Percentiles rank a stretch among this genome's conserved stretches.
phyloP scores from a whole-genome alignment of 2,113 vertebrate species.

The Epinephelus fuscoguttatus region DNA sequence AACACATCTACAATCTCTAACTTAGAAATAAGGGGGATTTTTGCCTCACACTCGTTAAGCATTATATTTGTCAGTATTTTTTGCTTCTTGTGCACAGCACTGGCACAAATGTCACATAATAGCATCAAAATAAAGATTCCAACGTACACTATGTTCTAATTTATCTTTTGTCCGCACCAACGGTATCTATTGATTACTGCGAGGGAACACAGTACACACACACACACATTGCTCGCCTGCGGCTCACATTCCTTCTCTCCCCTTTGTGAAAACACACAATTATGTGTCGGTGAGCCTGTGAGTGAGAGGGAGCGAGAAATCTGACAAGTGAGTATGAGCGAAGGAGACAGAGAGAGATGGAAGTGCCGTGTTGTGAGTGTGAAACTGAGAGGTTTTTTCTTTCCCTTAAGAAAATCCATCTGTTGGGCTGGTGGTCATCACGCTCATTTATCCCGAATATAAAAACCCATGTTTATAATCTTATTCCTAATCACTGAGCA shows the following conservation, averaged over 20 bases:
- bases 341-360: constrained; percentile 66
- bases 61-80: constrained; percentile 6
- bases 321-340: constrained; percentile 70
- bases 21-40: constrained; percentile 12
- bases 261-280: constrained; percentile 72
- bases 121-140: constrained; percentile 25
- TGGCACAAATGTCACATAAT: neutral
- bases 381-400: constrained; percentile 51
- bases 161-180: constrained; percentile 31
- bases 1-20: constrained; percentile 38
- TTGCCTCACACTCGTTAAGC: constrained; percentile 8
- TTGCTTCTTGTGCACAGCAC: neutral
- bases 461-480: neutral
- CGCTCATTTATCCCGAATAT: neutral
- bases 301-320: constrained; percentile 65
- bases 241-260: constrained; percentile 65
- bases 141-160: constrained; percentile 4
- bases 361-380: constrained; percentile 57
- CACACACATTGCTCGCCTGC: constrained; percentile 43
- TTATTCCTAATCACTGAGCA: neutral
- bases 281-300: constrained; percentile 72
- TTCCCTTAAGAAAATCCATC: constrained; percentile 56
- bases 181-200: constrained; percentile 65
- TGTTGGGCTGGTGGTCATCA: constrained; percentile 49
- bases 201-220: constrained; percentile 42